Base-by-base conservation (phyloP, 2,888 invertebrate genomes). In the Tortricodes alternella region DNA sequence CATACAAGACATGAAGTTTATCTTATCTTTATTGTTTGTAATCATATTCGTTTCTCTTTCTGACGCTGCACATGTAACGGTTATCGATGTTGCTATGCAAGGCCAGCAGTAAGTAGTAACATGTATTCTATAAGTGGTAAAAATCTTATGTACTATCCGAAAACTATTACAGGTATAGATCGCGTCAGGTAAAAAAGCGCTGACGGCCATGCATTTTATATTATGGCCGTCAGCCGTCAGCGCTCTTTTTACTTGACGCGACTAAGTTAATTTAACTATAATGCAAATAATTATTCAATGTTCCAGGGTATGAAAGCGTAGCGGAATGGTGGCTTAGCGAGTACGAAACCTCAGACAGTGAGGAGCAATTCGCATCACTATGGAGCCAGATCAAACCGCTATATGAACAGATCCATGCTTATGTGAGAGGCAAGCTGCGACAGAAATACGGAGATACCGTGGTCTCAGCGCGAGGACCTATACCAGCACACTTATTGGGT, bases 351-450 rank as follows among this genome's bases (percentile, higher is more conserved):
- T 73, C 88, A 0, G 93, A 94, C 34, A 94, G 96, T 52, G 93
- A 93, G 66, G 80, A 92, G 0, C 94, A 95, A 72, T 85, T 97
- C 52, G 92, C 92, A 2, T 82, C 87, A 0, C 90, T 96, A 1
- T 96, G 95, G 93, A 84, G 92, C n/a, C 93, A 96, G 74, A 78
- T 98, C 37, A 93, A 93, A 63, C 97, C 97, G 0, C 82, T 98
- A 1, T 98, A 98, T 71, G 82, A 94, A 44, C 94, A 97, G 75
- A 89, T 97, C 8, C 97, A 97, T 74, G 96, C 95, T 0, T 97
- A 96, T 71, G 95, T 96, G 0, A 90, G 97, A 51, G 86, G 92
- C 57, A 93, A 94, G 41, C 83, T 97, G 27, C 88, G 93, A 9
- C 79, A 93, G 55, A 89, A 92, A 58, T 97, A 96, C 72, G 96